A percentile compares a stretch with the other conserved stretches of the same genome.
phyloP scores from a whole-genome alignment of 1,140 invertebrate species.

The Nomia melanderi region DNA sequence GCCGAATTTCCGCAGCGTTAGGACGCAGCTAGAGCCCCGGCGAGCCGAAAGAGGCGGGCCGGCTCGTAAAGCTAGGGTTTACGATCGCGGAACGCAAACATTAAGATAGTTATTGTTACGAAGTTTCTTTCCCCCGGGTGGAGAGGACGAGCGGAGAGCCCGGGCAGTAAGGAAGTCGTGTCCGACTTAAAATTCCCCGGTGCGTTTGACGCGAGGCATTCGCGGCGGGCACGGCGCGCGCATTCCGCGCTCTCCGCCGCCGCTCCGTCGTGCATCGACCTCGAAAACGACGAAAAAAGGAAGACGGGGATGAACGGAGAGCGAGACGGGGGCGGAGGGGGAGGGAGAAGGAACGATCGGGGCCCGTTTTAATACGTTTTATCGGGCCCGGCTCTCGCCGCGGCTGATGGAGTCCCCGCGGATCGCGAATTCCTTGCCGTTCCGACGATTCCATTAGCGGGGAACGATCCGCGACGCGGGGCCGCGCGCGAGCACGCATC shows the following conservation, averaged over 20 bases:
- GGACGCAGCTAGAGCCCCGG: too few relatives aligned
- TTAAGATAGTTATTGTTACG: constrained; percentile 16
- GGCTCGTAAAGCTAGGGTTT: background rate
- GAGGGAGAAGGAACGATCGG: too few relatives aligned
- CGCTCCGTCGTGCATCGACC: background rate
- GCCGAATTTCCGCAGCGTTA: too few relatives aligned
- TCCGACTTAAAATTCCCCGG: constrained; percentile 9
- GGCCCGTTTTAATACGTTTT: background rate
- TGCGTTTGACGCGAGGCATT: constrained; percentile 2
- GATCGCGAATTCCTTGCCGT: background rate
- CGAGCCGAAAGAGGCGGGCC: background rate
- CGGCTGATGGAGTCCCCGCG: too few relatives aligned
- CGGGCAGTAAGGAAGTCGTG: constrained; percentile 40
- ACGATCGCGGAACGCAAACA: background rate
- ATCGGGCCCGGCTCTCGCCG: background rate
- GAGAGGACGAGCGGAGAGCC: background rate
- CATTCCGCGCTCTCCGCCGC: background rate
- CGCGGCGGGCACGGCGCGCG: background rate
- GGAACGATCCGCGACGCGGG: background rate
- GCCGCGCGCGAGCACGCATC: background rate
- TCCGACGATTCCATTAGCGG: constrained; percentile 10
- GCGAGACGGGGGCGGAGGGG: too few relatives aligned
- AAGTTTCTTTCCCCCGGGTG: background rate
- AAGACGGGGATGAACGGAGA: too few relatives aligned
- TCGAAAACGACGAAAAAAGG: constrained; percentile 18